Conservation (phyloP, 2,113 vertebrate species). For the Heterocephalus glaber region DNA sequence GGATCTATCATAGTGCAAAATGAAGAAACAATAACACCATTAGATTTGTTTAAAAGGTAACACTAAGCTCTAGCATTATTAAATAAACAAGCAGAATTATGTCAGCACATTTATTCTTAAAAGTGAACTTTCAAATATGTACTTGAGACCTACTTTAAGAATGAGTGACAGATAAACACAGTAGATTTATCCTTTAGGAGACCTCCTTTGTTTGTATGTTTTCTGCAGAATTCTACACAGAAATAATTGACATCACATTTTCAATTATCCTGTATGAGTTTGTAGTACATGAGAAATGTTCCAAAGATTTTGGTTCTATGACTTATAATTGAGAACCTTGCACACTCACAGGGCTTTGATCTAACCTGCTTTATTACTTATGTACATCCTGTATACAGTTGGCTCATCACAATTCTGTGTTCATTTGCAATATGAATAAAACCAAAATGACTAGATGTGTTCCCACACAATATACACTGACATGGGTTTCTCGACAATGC, state of each 20-base stretch:
- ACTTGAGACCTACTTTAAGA: too few species aligned
- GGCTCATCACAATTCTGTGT: background rate
- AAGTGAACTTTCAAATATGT: too few species aligned
- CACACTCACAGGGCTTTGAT: background rate
- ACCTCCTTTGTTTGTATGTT: background rate
- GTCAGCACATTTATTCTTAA: background rate
- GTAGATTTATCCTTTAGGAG: background rate
- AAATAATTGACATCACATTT: background rate
- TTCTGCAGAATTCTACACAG: background rate
- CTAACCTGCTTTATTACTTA: background rate
- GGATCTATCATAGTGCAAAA: background rate
- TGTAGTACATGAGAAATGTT: background rate
- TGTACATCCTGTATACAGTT: background rate
- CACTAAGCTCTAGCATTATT: background rate
- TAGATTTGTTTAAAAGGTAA: background rate
- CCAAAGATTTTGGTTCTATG: background rate
- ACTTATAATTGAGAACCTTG: background rate
- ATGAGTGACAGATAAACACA: background rate
- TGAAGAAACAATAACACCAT: background rate
- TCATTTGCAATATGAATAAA: background rate
- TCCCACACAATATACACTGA: background rate
- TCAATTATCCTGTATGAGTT: background rate
- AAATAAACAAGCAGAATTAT: background rate
- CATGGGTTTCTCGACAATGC: background rate
- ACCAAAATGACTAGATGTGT: background rate